Conservation (phyloP, 1,140 invertebrate genomes). For the Ericerus pela region DNA sequence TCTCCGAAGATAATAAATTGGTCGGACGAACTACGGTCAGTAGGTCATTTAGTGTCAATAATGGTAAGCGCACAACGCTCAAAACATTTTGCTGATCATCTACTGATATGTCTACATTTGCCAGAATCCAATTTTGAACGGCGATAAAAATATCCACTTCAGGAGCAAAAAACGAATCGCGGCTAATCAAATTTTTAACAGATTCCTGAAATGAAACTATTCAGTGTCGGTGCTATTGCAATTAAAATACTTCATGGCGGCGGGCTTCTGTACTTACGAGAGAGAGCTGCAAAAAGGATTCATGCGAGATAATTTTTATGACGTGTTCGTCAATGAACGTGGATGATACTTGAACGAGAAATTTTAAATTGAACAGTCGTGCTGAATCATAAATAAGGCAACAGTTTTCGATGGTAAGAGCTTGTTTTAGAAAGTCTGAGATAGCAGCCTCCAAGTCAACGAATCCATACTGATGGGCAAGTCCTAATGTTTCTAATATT, state of each 20-base stretch:
- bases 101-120: slow-evolving; percentile 36
- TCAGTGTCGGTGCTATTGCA: background rate
- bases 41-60: slow-evolving; percentile 77
- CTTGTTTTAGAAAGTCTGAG: slow-evolving; percentile 80
- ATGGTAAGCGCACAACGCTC: slow-evolving; percentile 54
- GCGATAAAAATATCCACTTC: slow-evolving; percentile 91
- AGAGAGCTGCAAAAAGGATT: slow-evolving; percentile 70
- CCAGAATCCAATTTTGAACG: slow-evolving; percentile 68
- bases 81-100: slow-evolving; percentile 20
- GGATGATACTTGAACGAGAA: slow-evolving; percentile 44
- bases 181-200: slow-evolving; percentile 63
- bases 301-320: slow-evolving; percentile 60
- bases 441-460: slow-evolving; percentile 77
- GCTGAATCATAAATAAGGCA: slow-evolving; percentile 87
- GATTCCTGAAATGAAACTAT: slow-evolving; percentile 40
- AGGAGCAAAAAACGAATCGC: slow-evolving; percentile 89
- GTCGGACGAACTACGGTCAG: slow-evolving; percentile 74
- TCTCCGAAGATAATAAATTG: slow-evolving; percentile 68
- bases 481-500: slow-evolving; percentile 68
- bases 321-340: slow-evolving; percentile 81
- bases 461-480: slow-evolving; percentile 93
- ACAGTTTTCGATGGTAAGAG: slow-evolving; percentile 73
- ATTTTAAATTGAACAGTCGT: slow-evolving; percentile 48
- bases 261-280: slow-evolving; percentile 48
- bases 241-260: too few relatives aligned